Percentiles rank a stretch among this genome's conserved stretches.
These are phyloP conservation scores for Brachypodius melanocephalos DNA, from an alignment of 2,113 vertebrate species.

Conservation along the genomic window DNA sequence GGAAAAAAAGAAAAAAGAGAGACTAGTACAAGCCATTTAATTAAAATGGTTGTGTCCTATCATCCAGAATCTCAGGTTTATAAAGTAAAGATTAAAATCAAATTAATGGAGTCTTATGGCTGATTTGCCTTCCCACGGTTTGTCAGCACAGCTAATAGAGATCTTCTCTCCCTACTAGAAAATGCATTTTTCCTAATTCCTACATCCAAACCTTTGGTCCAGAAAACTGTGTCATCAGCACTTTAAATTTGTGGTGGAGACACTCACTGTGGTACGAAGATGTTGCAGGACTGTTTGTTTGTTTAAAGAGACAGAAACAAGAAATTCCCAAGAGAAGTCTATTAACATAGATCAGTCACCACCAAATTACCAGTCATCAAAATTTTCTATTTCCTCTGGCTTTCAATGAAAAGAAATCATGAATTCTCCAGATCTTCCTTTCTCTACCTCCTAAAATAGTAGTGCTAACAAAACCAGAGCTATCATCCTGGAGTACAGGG, in stretches of 20 bases:
- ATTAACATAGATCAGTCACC: background rate
- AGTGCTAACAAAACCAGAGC: background rate
- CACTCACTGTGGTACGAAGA: background rate
- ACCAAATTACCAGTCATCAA: background rate
- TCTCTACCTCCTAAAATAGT: background rate
- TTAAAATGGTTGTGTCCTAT: slow-evolving; percentile 17
- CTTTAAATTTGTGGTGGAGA: background rate
- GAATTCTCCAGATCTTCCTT: background rate
- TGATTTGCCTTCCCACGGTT: background rate
- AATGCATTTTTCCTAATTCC: background rate
- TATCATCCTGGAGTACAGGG: background rate
- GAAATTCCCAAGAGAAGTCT: background rate
- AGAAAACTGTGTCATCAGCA: background rate
- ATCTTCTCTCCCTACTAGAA: background rate
- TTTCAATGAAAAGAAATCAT: background rate
- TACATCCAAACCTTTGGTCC: background rate
- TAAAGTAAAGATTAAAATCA: slow-evolving; percentile 51
- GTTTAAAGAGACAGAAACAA: background rate
- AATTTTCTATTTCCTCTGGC: background rate
- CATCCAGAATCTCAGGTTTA: slow-evolving; percentile 36
- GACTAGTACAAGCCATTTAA: background rate
- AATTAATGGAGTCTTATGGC: slow-evolving; percentile 18
- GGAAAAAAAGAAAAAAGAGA: background rate
- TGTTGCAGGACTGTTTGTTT: background rate
- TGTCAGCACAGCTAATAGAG: slow-evolving; percentile 7